Conservation (phyloP, 1,140 invertebrate species). For the Cheumatopsyche charites region DNA sequence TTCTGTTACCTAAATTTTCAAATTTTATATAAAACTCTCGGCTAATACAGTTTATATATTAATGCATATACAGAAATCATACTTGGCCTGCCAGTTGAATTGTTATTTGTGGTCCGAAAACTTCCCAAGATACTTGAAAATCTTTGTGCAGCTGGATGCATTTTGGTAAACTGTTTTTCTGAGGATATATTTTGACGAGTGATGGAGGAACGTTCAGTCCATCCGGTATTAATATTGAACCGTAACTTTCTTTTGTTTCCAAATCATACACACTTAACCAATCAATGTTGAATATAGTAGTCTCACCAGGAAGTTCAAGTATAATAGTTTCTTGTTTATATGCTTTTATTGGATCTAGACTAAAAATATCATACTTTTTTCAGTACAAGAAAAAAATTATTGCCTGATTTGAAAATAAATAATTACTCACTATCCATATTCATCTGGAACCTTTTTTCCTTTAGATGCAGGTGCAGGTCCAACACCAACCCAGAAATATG, state of each 20-base stretch:
- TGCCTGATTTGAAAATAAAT: background rate
- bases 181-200: slow-evolving; percentile 65
- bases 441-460: slow-evolving; percentile 84
- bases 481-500: slow-evolving; percentile 87
- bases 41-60: background rate
- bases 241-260: slow-evolving; percentile 73
- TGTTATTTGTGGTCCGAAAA: slow-evolving; percentile 87
- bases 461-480: slow-evolving; percentile 84
- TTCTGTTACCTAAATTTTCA: slow-evolving; percentile 61
- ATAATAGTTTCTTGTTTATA: slow-evolving; percentile 79
- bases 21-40: background rate
- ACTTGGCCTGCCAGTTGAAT: slow-evolving; percentile 84
- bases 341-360: slow-evolving; percentile 71
- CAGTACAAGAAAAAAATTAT: too few relatives aligned
- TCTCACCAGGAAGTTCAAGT: slow-evolving; percentile 80
- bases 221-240: slow-evolving; percentile 79
- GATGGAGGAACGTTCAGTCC: slow-evolving; percentile 86
- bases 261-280: slow-evolving; percentile 85
- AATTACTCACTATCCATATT: slow-evolving; percentile 88
- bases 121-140: slow-evolving; percentile 86
- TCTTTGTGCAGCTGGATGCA: slow-evolving; percentile 85
- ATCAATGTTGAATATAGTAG: slow-evolving; percentile 82
- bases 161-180: slow-evolving; percentile 69
- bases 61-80: slow-evolving; percentile 57
- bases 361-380: slow-evolving; percentile 51